Percentiles rank a stretch among this genome's conserved stretches.
Conservation (phyloP, 2,797 vertebrate genomes). For the Melanitta fusca region DNA sequence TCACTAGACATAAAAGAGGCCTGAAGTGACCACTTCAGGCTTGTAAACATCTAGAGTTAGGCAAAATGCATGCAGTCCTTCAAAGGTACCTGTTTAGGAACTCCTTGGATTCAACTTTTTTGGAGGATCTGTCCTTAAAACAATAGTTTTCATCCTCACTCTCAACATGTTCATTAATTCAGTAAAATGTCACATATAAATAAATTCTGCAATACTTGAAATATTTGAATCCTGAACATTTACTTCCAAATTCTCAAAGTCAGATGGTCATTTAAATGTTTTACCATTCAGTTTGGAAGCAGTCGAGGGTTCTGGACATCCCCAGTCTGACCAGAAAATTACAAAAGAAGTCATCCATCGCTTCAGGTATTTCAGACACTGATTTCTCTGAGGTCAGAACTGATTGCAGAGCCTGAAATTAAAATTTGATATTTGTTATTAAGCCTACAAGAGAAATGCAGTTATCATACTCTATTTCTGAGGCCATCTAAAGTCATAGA, state of each 20-base stretch:
- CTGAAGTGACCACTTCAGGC: neutral
- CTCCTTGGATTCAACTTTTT: neutral
- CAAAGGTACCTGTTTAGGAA: neutral
- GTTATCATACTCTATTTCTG: neutral
- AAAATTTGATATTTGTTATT: slow-evolving; percentile 35
- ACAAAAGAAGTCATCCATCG: slow-evolving; percentile 88
- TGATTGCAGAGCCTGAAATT: slow-evolving; percentile 73
- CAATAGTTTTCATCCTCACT: neutral
- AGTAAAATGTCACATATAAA: neutral
- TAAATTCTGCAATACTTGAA: neutral
- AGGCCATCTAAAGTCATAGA: neutral
- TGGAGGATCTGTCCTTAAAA: neutral
- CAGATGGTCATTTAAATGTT: neutral
- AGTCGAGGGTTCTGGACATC: slow-evolving; percentile 90
- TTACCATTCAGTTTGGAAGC: slow-evolving; percentile 93
- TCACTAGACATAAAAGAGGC: neutral
- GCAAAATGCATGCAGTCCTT: neutral
- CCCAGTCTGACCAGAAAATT: slow-evolving; percentile 88
- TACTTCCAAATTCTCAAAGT: neutral
- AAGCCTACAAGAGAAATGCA: neutral
- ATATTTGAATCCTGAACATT: neutral
- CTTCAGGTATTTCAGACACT: slow-evolving; percentile 68
- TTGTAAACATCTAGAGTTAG: neutral
- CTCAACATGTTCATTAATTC: neutral
- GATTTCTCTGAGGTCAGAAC: slow-evolving; percentile 48